These are phyloP conservation scores for Aphidius colemani DNA, from an alignment of 2,888 invertebrate species.

Conservation along the genomic window DNA sequence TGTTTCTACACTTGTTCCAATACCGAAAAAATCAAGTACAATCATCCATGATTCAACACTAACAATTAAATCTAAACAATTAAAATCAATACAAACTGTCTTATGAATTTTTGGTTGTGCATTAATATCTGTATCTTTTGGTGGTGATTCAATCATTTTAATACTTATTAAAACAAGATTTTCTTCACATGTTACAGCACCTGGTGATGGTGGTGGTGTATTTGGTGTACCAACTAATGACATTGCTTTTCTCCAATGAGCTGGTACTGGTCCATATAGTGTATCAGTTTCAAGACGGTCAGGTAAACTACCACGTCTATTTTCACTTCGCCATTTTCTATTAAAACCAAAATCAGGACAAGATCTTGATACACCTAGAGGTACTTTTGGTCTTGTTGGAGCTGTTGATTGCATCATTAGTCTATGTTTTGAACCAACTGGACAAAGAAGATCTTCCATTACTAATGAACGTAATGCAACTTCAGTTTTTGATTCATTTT, in stretches of 20 bases:
- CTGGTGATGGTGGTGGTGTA: slow-evolving; percentile 56
- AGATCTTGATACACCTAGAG: slow-evolving; percentile 68
- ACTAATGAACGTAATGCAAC: slow-evolving; percentile 82
- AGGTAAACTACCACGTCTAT: slow-evolving; percentile 49
- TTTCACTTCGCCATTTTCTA: slow-evolving; percentile 43
- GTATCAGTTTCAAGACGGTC: slow-evolving; percentile 53
- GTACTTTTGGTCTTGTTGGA: slow-evolving; percentile 47
- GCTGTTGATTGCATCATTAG: slow-evolving; percentile 80
- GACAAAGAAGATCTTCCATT: slow-evolving; percentile 88
- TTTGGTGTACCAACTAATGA: slow-evolving; percentile 47
- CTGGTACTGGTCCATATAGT: slow-evolving; percentile 53
- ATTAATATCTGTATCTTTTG: slow-evolving; percentile 30
- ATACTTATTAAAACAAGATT: slow-evolving; percentile 57
- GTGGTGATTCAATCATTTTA: slow-evolving; percentile 43
- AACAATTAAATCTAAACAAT: slow-evolving; percentile 86
- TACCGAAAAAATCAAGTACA: slow-evolving; percentile 90
- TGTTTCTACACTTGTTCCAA: slow-evolving; percentile 48
- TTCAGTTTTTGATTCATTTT: slow-evolving; percentile 75
- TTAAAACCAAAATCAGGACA: slow-evolving; percentile 73
- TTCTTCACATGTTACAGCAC: slow-evolving; percentile 54
- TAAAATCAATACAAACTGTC: slow-evolving; percentile 81
- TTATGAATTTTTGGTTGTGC: slow-evolving; percentile 59
- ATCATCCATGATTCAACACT: slow-evolving; percentile 96
- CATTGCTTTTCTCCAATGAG: slow-evolving; percentile 52
- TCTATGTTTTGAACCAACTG: slow-evolving; percentile 78